phyloP scores from a whole-genome alignment of 2,888 invertebrate genomes.

The Xestia c-nigrum region DNA sequence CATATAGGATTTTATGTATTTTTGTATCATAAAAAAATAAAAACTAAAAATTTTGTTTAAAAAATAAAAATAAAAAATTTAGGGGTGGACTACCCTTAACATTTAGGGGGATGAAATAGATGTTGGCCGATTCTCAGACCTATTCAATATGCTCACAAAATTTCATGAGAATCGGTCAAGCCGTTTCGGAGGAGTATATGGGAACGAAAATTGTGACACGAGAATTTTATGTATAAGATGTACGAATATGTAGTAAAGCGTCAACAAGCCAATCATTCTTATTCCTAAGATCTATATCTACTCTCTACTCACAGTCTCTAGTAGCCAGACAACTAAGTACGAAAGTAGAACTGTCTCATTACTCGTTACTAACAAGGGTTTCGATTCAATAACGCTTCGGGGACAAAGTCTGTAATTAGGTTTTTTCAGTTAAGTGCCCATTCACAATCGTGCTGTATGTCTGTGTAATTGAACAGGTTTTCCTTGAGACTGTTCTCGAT shows the following conservation, averaged over 20 bases:
- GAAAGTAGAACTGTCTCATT: slow-evolving; percentile 8
- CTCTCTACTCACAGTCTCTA: background rate
- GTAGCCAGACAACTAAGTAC: background rate
- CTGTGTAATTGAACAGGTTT: slow-evolving; percentile 36
- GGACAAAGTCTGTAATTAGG: slow-evolving; percentile 27
- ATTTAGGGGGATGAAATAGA: no score
- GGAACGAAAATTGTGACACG: no score
- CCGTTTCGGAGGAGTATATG: no score
- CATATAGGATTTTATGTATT: no score
- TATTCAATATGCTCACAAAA: no score
- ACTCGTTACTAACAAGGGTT: slow-evolving; percentile 28
- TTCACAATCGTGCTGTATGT: slow-evolving; percentile 24
- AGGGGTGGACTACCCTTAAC: no score
- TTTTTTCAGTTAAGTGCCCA: slow-evolving; percentile 43
- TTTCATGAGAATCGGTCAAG: no score
- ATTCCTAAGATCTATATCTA: background rate
- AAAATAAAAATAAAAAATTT: no score
- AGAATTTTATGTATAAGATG: no score
- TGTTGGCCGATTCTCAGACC: no score
- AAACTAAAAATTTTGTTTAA: no score
- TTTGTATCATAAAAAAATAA: no score
- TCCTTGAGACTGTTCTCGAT: slow-evolving; percentile 20
- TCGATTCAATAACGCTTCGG: slow-evolving; percentile 43
- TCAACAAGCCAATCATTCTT: background rate
- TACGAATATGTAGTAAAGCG: background rate